Evolutionary conservation across 2,113 vertebrate species (phyloP), one percentile per base, ranked within the genome.

Genomic region (Papio anubis): DNA sequence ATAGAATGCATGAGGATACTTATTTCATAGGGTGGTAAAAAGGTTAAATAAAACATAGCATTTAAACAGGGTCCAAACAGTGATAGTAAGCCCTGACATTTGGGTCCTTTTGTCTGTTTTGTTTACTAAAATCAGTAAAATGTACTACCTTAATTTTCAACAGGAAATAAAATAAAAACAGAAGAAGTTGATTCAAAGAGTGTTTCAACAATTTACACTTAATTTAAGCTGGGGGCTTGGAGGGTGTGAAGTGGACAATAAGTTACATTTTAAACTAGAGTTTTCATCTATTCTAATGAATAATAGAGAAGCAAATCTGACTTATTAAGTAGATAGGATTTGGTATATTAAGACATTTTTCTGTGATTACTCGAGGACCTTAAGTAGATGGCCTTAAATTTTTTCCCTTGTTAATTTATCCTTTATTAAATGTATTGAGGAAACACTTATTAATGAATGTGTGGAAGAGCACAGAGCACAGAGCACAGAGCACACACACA

Each of bases 161-260:
- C 18, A 73, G 48, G n/a, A 97, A 92, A 90, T 84, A 72, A 73
- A 93, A 93, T 45, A 85, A 83, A n/a, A 88, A 40, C 64, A 78
- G 68, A 50, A 89, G 80, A 78, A 48, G 59, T 75, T 82, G 55
- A 72, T 85, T 88, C n/a, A 93, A 96, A 87, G 20, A 92, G 6
- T 81, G 52, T 88, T 95, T 96, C 45, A 87, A 72, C 55, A 90
- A 66, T 32, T 95, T 85, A 80, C 50, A 73, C 35, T 93, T 92
- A 91, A 93, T 52, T 80, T 78, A 90, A 80, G 16, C 20, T 35
- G 23, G 40, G 40, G 73, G 8, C 14, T 88, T 17, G 55, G 9
- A 66, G 3, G 40, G 3, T 32, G 11, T 75, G 8, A 75, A 8
- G 16, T 55, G 8, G 48, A 59, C 87, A 96, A 79, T 68, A 73